Evolutionary conservation across 2,888 invertebrate species (phyloP).

Genomic region (Leucophenga montana): DNA sequence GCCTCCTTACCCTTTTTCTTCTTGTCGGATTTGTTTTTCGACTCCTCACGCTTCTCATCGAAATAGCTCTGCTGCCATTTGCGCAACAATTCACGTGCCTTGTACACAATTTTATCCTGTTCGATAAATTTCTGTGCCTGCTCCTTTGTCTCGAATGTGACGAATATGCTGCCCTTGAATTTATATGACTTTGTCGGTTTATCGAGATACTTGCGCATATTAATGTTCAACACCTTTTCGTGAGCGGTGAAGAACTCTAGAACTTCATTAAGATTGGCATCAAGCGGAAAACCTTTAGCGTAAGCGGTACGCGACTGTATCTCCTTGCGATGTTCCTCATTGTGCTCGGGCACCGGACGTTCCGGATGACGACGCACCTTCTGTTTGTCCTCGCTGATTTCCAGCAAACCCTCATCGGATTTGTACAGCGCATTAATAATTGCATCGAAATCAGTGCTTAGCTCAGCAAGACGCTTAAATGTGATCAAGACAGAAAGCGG

Average conservation of each 20-base stretch:
- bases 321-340: conserved; percentile 87
- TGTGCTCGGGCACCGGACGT: conserved; percentile 83
- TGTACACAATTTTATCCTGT: conserved; percentile 80
- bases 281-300: conserved; percentile 88
- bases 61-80: conserved; percentile 83
- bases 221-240: conserved; percentile 81
- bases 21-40: conserved; percentile 77
- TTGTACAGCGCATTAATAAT: conserved; percentile 85
- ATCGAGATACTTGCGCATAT: conserved; percentile 77
- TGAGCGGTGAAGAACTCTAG: conserved; percentile 82
- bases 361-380: conserved; percentile 82
- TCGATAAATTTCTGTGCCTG: conserved; percentile 86
- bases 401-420: conserved; percentile 81
- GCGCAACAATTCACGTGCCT: conserved; percentile 78
- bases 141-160: conserved; percentile 87
- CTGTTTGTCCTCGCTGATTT: conserved; percentile 77
- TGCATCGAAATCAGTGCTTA: conserved; percentile 80
- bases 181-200: conserved; percentile 78
- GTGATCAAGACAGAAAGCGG: conserved; percentile 86
- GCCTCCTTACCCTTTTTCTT: conserved; percentile 63
- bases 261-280: conserved; percentile 80
- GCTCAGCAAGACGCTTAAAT: conserved; percentile 87
- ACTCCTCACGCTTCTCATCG: conserved; percentile 80
- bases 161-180: conserved; percentile 95
- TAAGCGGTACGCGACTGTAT: conserved; percentile 86